A percentile compares a stretch with the other conserved stretches of the same genome.
phyloP scores from a whole-genome alignment of 1,140 invertebrate species.

The Agraylea sexmaculata region DNA sequence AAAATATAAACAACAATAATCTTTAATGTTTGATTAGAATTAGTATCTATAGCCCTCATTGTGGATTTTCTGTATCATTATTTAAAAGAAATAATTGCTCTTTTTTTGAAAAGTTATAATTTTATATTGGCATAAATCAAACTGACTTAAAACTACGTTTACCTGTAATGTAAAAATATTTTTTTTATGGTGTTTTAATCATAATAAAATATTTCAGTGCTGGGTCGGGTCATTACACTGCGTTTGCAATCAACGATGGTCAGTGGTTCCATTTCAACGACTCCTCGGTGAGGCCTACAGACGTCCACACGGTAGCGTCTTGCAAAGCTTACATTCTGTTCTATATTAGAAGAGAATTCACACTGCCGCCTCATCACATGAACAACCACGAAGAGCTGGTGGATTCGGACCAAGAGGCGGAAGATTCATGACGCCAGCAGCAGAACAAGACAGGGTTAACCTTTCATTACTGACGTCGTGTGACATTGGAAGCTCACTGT shows the following conservation, averaged over 20 bases:
- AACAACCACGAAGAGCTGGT: background rate
- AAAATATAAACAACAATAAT: too few species aligned
- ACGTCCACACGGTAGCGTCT: slow-evolving; percentile 55
- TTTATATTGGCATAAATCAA: too few species aligned
- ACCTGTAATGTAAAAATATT: too few species aligned
- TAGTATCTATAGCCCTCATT: too few species aligned
- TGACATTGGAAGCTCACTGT: background rate
- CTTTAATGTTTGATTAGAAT: too few species aligned
- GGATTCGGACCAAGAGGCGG: too few species aligned
- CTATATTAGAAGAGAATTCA: slow-evolving; percentile 62
- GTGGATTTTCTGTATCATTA: too few species aligned
- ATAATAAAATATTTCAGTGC: too few species aligned
- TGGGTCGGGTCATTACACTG: slow-evolving; percentile 76
- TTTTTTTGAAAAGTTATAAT: too few species aligned
- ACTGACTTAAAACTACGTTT: too few species aligned
- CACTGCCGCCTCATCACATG: slow-evolving; percentile 20
- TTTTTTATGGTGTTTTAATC: too few species aligned
- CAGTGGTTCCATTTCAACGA: slow-evolving; percentile 85
- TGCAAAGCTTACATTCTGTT: slow-evolving; percentile 82
- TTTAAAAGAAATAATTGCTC: too few species aligned
- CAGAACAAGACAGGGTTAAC: slow-evolving; percentile 4
- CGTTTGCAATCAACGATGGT: slow-evolving; percentile 69
- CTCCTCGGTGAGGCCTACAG: slow-evolving; percentile 65
- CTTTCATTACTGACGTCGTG: slow-evolving; percentile 2
- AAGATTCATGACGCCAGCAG: slow-evolving; percentile 12